Evolutionary conservation across 2,113 vertebrate species (phyloP), one percentile per base, ranked within the genome.

Genomic region (Corynorhinus townsendii): DNA sequence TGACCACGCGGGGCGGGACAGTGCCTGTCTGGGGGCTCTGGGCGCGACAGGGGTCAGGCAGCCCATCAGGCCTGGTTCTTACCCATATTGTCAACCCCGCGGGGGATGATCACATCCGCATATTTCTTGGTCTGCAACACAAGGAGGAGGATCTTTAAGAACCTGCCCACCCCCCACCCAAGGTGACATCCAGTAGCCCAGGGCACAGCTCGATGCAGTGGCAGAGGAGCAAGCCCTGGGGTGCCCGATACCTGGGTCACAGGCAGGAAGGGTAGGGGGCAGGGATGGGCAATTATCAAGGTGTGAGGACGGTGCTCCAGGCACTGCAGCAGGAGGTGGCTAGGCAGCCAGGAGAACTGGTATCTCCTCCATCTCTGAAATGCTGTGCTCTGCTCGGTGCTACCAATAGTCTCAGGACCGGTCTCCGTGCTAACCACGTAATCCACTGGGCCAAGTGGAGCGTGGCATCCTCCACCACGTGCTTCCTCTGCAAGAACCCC

Each of bases 11-110:
- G 16, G 49, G 16, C 8, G 1, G 17, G 30, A 30, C 35, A 33
- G 26, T 4, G 54, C 43, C 82, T 12, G 45, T 12, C 0, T 4
- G 0, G 0, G 10, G 66, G 80, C 75, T 19, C 38, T 24, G n/a
- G 86, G 6, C 3, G 19, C 7, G 22, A 26, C 30, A 3, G 45
- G 38, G 11, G 43, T 11, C 24, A 1, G 71, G 22, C 11, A 9
- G 66, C 33, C 52, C 17, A 4, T 4, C 12, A 22, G 69, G 82
- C 35, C 64, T 6, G 20, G 7, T 49, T 97, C 98, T 99, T 98
- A 99, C 99, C 99, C 99, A 99, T 99, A 89, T 99, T 99, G 98
- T 99, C 99, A 0, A 99, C 99, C 20, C 99, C 99, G 45, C 99
- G 98, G 24, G 99, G 99, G 97, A 99, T 99, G 87, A 99, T 99